Evolutionary conservation across 2,113 vertebrate species (phyloP).

Genomic region (Lophochroa leadbeateri): DNA sequence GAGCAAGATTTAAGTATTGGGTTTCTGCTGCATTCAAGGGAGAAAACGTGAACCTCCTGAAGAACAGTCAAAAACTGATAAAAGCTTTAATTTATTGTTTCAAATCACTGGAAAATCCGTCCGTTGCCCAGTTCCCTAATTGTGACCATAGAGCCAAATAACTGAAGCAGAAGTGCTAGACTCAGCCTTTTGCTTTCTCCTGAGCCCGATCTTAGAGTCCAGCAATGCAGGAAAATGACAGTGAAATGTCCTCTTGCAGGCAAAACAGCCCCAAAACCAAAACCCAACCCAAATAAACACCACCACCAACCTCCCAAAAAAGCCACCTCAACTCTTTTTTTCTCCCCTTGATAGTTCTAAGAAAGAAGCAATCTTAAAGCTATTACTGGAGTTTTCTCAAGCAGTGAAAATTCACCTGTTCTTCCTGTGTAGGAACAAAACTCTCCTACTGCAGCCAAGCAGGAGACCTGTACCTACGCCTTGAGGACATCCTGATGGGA

Average conservation of each 20-base stretch:
- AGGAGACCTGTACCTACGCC: neutral
- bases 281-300: neutral
- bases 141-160: neutral
- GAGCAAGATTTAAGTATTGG: neutral
- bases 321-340: fast-evolving
- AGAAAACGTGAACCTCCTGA: neutral
- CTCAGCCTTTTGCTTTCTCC: neutral
- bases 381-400: neutral
- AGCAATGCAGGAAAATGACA: neutral
- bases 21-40: neutral
- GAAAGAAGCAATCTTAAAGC: neutral
- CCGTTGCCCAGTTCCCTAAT: neutral
- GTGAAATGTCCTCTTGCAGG: neutral
- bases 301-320: fast-evolving
- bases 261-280: fast-evolving
- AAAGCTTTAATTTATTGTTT: neutral
- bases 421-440: neutral
- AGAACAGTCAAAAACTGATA: neutral
- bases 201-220: neutral
- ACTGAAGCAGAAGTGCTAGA: neutral
- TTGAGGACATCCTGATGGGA: neutral
- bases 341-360: neutral
- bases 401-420: neutral
- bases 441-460: neutral
- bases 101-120: neutral